These are phyloP conservation scores for Drosophila kepulauana DNA, from an alignment of 1,140 invertebrate species.

Conservation along the genomic window DNA sequence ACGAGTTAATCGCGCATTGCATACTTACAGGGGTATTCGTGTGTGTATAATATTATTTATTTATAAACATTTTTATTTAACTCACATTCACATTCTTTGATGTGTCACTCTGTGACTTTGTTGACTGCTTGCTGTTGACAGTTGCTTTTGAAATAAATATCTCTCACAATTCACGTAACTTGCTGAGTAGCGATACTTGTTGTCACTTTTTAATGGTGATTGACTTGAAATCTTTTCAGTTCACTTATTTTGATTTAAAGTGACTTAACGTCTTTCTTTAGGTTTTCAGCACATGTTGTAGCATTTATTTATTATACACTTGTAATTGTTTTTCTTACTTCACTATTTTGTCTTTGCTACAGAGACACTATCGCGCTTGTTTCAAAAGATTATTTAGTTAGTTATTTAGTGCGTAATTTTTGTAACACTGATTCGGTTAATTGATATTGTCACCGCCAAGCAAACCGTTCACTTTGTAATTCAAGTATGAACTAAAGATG, in stretches of 20 bases:
- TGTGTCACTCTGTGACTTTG: constrained; percentile 18
- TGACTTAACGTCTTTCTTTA: background rate
- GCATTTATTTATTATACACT: no score
- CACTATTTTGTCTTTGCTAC: background rate
- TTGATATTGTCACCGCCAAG: background rate
- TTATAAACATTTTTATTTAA: constrained; percentile 11
- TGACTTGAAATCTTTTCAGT: constrained; percentile 14
- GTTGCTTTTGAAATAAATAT: constrained; percentile 17
- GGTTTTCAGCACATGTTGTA: no score
- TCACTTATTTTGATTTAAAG: background rate
- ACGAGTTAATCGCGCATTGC: constrained; percentile 60
- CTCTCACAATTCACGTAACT: constrained; percentile 9
- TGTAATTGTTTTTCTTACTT: no score
- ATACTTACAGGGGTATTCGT: constrained; percentile 63
- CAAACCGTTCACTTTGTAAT: constrained; percentile 19
- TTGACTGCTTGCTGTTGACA: constrained; percentile 11
- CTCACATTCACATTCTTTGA: constrained; percentile 13
- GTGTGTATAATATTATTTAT: constrained; percentile 53
- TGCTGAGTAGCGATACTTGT: background rate
- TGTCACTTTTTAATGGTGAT: constrained; percentile 1
- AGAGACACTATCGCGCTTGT: no score
- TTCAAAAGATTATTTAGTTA: background rate
- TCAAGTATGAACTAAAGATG: constrained; percentile 28
- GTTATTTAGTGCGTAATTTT: constrained; percentile 14
- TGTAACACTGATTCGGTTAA: background rate